A percentile compares a stretch with the other conserved stretches of the same genome.
phyloP scores from a whole-genome alignment of 2,113 vertebrate genomes.

The Sclerurus mexicanus region DNA sequence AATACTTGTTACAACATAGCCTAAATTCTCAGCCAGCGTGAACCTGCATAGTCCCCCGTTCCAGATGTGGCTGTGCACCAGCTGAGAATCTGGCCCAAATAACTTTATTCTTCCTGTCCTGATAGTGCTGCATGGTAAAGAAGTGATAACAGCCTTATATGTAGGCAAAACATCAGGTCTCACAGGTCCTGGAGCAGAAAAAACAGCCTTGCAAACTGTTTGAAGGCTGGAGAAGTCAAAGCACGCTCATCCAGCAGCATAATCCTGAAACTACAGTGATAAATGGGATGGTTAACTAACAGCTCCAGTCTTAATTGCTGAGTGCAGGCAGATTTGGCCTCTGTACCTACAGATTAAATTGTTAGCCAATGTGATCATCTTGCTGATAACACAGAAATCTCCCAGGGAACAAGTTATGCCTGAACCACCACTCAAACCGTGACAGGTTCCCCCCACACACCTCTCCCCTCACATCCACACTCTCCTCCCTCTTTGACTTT shows the following conservation, averaged over 20 bases:
- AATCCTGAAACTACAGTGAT: not conserved
- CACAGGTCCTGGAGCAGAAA: not conserved
- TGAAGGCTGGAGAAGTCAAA: not conserved
- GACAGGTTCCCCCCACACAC: not conserved
- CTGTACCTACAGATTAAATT: not conserved
- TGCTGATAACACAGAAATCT: not conserved
- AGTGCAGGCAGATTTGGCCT: not conserved
- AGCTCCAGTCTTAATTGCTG: not conserved
- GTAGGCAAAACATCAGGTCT: not conserved
- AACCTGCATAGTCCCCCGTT: not conserved
- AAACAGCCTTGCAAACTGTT: not conserved
- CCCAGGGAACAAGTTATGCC: not conserved
- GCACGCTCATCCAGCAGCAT: not conserved
- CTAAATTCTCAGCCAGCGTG: not conserved
- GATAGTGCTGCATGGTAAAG: not conserved
- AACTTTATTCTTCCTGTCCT: not conserved
- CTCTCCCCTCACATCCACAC: not conserved
- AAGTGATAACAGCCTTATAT: not conserved
- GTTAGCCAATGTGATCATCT: not conserved
- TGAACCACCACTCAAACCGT: not conserved
- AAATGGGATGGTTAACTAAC: not conserved
- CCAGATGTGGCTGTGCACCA: not conserved
- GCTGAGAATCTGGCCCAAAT: not conserved
- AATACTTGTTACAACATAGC: not conserved
- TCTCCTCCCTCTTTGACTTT: not conserved